A percentile compares a stretch with the other conserved stretches of the same genome.
phyloP scores from a whole-genome alignment of 2,888 invertebrate species.

The Metopia argyrocephala region DNA sequence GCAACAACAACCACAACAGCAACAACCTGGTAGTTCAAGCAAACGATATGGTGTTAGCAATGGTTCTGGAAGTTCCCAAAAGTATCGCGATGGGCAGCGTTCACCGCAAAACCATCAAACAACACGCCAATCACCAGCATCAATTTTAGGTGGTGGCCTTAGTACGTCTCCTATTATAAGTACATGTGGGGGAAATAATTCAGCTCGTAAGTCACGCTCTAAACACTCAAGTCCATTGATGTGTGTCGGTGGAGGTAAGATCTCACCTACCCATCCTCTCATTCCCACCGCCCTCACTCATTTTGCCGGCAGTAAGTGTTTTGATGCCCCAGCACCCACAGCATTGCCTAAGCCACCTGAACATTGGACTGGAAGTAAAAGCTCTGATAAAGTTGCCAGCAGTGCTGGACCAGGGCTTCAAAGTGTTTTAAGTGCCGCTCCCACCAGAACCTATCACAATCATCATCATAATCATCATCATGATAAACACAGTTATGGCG shows the following conservation, averaged over 20 bases:
- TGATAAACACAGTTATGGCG: conserved; percentile 65
- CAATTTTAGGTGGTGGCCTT: conserved; percentile 71
- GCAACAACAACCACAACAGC: conserved; percentile 50
- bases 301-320: conserved; percentile 89
- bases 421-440: conserved; percentile 65
- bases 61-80: conserved; percentile 67
- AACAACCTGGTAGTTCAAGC: conserved; percentile 59
- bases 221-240: conserved; percentile 64
- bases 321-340: conserved; percentile 88
- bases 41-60: conserved; percentile 66
- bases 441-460: conserved; percentile 54
- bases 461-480: conserved; percentile 47
- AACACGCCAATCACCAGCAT: conserved; percentile 72
- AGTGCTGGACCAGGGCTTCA: conserved; percentile 72
- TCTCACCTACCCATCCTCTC: conserved; percentile 74
- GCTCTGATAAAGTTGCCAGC: conserved; percentile 66
- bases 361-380: conserved; percentile 83
- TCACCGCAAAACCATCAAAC: conserved; percentile 70
- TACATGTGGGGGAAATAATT: conserved; percentile 66
- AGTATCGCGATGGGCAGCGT: conserved; percentile 67
- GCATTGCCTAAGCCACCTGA: conserved; percentile 89
- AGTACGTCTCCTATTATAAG: conserved; percentile 63
- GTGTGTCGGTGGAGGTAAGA: conserved; percentile 70
- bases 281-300: conserved; percentile 78
- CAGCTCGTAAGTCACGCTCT: conserved; percentile 72